Base-by-base conservation (phyloP, 1,140 invertebrate species). In the Achatina immaculata region DNA sequence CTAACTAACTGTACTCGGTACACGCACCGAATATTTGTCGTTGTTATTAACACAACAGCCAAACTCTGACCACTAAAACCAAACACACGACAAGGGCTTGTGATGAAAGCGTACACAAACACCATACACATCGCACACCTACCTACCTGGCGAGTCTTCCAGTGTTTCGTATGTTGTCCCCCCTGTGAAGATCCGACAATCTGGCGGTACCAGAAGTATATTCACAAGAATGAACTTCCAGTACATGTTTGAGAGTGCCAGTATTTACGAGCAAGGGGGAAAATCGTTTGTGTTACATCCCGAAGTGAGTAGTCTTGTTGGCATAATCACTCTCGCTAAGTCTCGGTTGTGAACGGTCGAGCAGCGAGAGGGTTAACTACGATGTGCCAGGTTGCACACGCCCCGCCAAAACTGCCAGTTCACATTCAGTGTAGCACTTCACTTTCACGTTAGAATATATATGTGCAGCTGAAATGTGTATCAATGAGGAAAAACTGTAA, bases 311-410 rank as follows among this genome's bases (percentile, higher is more conserved):
- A 2, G 42, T 68, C 62, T 78, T 38, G 76, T 42, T 78, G 76
- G 76, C 76, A 78, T 78, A 78, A 78, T 78, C 76, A 78, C 65
- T 78, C 76, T 78, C 76, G 76, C 34, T 38, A 78, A 66, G 28
- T 78, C 76, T 78, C 76, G 76, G 65, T 68, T 24, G 1, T 9
- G 40, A 1, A 9, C 19, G 16, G 45, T 0, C 4, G 43, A 0
- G n/a, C 62, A 3, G 55, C 75, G 76, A 78, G 76, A 78, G 40
- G 51, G 3, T 4, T 28, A 1, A 31, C 9, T 31, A 2, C 28
- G 16, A 21, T 34, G 28, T 62, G 58, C 58, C 58, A 62, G 58
- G 6, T 21, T 62, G 58, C 21, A 28, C 16, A 2, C 9, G 58
- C 3, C n/a, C 28, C 7, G 58, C 58, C 58, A 55, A 55, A 55